Evolutionary conservation across 2,797 vertebrate species (phyloP).

Genomic region (Propithecus perrieri): DNA sequence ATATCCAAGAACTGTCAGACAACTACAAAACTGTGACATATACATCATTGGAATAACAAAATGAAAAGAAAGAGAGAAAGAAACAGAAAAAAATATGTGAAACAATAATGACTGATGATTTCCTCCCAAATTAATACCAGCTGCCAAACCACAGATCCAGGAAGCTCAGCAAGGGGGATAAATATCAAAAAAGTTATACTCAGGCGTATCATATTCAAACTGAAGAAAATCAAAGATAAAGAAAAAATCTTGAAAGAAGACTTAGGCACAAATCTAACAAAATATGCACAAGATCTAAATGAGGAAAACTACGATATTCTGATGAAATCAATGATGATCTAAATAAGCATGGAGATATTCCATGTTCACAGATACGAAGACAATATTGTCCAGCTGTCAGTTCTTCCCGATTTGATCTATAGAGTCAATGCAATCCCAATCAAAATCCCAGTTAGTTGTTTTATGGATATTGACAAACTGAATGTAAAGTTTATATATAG

Average conservation of each 20-base stretch:
- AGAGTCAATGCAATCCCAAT: neutral
- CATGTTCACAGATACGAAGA: neutral
- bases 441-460: neutral
- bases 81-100: neutral
- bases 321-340: neutral
- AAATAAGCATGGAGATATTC: neutral
- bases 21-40: neutral
- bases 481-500: neutral
- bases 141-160: neutral
- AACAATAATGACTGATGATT: neutral
- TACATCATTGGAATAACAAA: neutral
- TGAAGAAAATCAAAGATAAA: neutral
- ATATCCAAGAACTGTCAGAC: neutral
- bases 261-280: neutral
- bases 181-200: neutral
- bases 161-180: neutral
- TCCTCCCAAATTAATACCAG: neutral
- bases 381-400: neutral
- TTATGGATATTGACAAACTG: neutral
- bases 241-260: neutral
- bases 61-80: neutral
- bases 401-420: neutral
- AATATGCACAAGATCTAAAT: neutral
- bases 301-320: neutral
- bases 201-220: neutral